Evolutionary conservation across 2,888 invertebrate species (phyloP).

Genomic region (Brachyptera putata): DNA sequence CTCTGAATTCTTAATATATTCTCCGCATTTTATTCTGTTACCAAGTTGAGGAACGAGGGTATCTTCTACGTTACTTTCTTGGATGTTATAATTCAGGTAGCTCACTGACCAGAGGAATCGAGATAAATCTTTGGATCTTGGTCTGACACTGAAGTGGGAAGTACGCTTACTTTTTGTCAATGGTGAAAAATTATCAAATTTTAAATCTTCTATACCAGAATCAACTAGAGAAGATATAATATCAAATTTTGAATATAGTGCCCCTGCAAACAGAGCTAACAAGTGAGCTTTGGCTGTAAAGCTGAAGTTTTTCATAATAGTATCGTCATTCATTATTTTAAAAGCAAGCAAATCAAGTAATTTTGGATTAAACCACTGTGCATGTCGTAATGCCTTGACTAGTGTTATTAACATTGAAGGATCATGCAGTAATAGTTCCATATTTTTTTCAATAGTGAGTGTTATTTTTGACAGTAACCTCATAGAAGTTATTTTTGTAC

Average conservation of each 20-base stretch:
- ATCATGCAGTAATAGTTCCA: slow-evolving; percentile 42
- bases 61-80: background rate
- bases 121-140: slow-evolving; percentile 47
- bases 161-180: slow-evolving; percentile 26
- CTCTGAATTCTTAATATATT: slow-evolving; percentile 39
- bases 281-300: slow-evolving; percentile 45
- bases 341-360: slow-evolving; percentile 28
- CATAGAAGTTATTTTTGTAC: slow-evolving; percentile 35
- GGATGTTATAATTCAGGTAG: slow-evolving; percentile 40
- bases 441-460: slow-evolving; percentile 41
- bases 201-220: slow-evolving; percentile 29
- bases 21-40: slow-evolving; percentile 27
- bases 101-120: slow-evolving; percentile 46
- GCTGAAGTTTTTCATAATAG: slow-evolving; percentile 42
- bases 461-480: slow-evolving; percentile 40
- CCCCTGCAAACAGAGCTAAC: slow-evolving; percentile 45
- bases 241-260: slow-evolving; percentile 36
- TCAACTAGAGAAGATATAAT: background rate
- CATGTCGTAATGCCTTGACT: slow-evolving; percentile 44
- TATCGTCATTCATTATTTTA: slow-evolving; percentile 42
- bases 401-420: slow-evolving; percentile 43
- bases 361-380: slow-evolving; percentile 21
- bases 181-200: too few relatives aligned
- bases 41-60: slow-evolving; percentile 15
- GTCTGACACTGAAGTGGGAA: slow-evolving; percentile 35